Evolutionary conservation across 2,797 vertebrate species (phyloP).

Genomic region (Sebastiscus albofasciatus): DNA sequence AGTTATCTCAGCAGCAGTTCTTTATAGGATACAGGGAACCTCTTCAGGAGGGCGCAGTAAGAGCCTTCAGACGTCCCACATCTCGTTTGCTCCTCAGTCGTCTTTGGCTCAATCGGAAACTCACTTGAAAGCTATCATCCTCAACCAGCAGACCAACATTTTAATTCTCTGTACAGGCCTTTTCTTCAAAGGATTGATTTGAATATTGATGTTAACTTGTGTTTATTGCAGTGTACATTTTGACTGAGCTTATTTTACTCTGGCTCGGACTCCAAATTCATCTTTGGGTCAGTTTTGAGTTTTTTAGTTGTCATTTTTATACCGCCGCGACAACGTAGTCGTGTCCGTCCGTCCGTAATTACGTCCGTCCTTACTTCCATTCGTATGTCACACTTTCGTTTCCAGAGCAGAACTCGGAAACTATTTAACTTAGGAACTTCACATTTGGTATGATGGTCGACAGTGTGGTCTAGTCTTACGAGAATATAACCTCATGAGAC

Average conservation of each 20-base stretch:
- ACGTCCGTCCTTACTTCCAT: no score
- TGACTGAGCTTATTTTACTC: neutral
- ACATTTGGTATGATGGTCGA: no score
- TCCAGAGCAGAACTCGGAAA: no score
- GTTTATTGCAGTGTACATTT: neutral
- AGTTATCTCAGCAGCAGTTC: neutral
- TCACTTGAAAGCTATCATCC: neutral
- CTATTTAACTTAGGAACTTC: no score
- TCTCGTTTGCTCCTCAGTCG: neutral
- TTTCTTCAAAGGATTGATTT: neutral
- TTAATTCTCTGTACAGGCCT: neutral
- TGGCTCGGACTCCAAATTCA: neutral
- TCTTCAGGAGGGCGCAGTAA: conserved; percentile 1
- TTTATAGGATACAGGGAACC: neutral
- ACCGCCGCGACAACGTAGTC: no score
- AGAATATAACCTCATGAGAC: no score
- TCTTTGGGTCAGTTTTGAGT: neutral
- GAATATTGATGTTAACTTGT: neutral
- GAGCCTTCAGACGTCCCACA: neutral
- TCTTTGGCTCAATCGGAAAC: neutral
- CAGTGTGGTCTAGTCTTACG: no score
- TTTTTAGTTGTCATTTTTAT: neutral
- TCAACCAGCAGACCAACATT: neutral
- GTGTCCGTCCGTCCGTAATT: no score
- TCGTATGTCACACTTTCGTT: no score